Evolutionary conservation across 2,113 vertebrate species (phyloP).

Genomic region (Sceloporus undulatus): DNA sequence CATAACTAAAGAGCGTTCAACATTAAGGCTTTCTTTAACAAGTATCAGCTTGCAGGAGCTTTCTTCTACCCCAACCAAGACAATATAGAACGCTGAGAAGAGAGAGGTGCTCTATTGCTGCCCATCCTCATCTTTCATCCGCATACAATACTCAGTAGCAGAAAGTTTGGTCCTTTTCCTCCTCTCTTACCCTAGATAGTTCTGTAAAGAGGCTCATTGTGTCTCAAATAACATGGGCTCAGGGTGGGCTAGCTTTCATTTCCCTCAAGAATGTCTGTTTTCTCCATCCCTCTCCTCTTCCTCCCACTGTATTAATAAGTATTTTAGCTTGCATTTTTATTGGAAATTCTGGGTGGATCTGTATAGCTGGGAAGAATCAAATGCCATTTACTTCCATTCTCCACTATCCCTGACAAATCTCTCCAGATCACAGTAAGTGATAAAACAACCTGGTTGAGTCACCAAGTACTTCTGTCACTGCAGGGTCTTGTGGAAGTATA

Average conservation of each 20-base stretch:
- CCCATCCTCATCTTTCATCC: not conserved
- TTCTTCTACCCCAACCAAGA: not conserved
- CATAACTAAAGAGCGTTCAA: constrained; percentile 19
- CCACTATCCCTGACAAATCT: not conserved
- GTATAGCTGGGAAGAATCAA: not conserved
- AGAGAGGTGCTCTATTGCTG: not conserved
- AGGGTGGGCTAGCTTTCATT: not conserved
- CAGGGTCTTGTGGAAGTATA: too few relatives aligned
- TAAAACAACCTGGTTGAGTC: not conserved
- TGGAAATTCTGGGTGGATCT: not conserved
- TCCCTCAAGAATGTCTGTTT: not conserved
- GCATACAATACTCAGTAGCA: not conserved
- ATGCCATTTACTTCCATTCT: too few relatives aligned
- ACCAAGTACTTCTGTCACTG: too few relatives aligned
- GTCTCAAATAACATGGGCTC: not conserved
- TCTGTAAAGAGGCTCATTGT: not conserved
- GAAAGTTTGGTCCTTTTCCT: not conserved
- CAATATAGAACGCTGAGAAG: not conserved
- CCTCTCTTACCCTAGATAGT: not conserved
- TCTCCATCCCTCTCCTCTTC: not conserved
- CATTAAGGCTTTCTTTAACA: not conserved
- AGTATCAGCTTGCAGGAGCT: not conserved
- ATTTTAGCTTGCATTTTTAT: not conserved
- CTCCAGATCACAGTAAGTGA: not conserved
- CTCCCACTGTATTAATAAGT: not conserved